Evolutionary conservation across 2,113 vertebrate genomes (phyloP).

Genomic region (Pluvianellus socialis): DNA sequence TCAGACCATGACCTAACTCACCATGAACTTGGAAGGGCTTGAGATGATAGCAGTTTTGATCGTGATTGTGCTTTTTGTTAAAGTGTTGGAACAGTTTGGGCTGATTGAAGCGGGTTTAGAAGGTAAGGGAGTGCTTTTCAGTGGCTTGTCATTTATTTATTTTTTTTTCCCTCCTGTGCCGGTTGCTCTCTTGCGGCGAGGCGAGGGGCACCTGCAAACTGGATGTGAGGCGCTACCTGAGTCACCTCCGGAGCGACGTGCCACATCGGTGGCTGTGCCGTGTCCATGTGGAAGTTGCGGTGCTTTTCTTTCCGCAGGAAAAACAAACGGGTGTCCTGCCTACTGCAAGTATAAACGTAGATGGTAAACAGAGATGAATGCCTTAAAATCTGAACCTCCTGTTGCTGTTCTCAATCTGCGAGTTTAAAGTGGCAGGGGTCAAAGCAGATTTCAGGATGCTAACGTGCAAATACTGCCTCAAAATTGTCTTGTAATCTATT

Average conservation of each 20-base stretch:
- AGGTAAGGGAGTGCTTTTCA: constrained; percentile 85
- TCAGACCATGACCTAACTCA: constrained; percentile 85
- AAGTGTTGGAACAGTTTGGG: constrained; percentile 97
- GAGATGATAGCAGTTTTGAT: constrained; percentile 97
- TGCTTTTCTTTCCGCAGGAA: not conserved
- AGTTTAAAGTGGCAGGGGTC: not conserved
- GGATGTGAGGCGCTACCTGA: not conserved
- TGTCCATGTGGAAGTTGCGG: not conserved
- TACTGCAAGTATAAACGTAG: not conserved
- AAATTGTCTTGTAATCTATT: not conserved
- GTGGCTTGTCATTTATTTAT: constrained; percentile 40
- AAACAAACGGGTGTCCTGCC: not conserved
- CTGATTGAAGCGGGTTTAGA: constrained; percentile 90
- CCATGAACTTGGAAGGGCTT: constrained; percentile 97
- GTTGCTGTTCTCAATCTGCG: not conserved
- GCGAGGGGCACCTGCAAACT: not conserved
- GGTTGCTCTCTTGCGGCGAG: not conserved
- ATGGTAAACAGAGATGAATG: not conserved
- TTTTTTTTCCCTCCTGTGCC: too few relatives aligned
- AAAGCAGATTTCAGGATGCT: not conserved
- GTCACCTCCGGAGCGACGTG: not conserved
- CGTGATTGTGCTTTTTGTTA: constrained; percentile 95
- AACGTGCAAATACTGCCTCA: not conserved
- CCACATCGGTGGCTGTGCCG: not conserved
- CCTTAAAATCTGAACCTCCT: not conserved